These are phyloP conservation scores for Gymnoscelis rufifasciata DNA, from an alignment of 2,888 invertebrate genomes.

Conservation along the genomic window DNA sequence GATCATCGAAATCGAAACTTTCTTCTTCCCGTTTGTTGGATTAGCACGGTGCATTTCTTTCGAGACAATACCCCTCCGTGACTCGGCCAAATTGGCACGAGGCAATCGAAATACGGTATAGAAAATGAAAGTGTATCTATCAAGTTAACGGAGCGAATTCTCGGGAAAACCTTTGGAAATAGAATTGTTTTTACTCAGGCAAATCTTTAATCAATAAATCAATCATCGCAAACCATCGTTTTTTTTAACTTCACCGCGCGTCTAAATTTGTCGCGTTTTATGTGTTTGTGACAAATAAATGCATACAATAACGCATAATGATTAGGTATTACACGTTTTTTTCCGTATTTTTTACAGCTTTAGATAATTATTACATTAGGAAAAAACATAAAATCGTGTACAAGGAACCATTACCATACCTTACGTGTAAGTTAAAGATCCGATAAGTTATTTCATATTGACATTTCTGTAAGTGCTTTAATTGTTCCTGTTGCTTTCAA, in stretches of 20 bases:
- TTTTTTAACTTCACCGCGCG: too few relatives aligned
- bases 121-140: conserved; percentile 41
- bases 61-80: conserved; percentile 49
- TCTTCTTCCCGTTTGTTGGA: conserved; percentile 52
- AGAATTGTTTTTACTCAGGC: neutral
- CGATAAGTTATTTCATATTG: conserved; percentile 17
- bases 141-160: conserved; percentile 2
- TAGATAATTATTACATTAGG: too few relatives aligned
- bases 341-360: too few relatives aligned
- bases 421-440: conserved; percentile 9
- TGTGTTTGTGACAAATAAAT: too few relatives aligned
- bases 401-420: conserved; percentile 8
- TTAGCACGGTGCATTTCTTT: conserved; percentile 59
- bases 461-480: conserved; percentile 8
- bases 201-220: too few relatives aligned
- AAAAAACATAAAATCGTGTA: neutral
- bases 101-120: conserved; percentile 35
- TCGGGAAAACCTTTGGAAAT: conserved; percentile 1
- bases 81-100: conserved; percentile 45
- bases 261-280: too few relatives aligned
- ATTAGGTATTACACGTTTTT: too few relatives aligned
- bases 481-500: conserved; percentile 23
- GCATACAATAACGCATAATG: too few relatives aligned
- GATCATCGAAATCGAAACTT: conserved; percentile 43
- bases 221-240: too few relatives aligned